A percentile compares a stretch with the other conserved stretches of the same genome.
phyloP scores from a whole-genome alignment of 2,113 vertebrate species.

The Salvelinus sp. region DNA sequence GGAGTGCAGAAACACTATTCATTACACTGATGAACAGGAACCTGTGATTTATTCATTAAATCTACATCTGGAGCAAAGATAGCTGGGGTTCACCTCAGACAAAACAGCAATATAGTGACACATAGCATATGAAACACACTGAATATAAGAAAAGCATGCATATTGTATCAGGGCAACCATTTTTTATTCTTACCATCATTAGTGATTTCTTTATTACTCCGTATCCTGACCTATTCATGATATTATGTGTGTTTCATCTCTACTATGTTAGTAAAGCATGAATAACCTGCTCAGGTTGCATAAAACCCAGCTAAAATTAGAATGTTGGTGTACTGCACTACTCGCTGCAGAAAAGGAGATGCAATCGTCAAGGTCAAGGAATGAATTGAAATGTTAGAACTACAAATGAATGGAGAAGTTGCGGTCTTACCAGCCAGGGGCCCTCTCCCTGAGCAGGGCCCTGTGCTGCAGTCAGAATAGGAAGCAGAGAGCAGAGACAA shows the following conservation, averaged over 20 bases:
- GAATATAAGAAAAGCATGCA: not conserved
- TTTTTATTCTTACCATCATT: not conserved
- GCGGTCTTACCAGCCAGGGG: not conserved
- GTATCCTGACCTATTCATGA: not conserved
- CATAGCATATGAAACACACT: not conserved
- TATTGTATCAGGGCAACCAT: not conserved
- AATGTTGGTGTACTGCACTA: not conserved
- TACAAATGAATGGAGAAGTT: constrained; percentile 11
- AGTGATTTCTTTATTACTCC: not conserved
- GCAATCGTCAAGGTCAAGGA: constrained; percentile 16
- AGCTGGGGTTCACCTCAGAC: not conserved
- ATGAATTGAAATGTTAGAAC: not conserved
- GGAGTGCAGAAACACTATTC: not conserved
- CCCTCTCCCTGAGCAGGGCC: constrained; percentile 17
- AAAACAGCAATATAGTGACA: not conserved
- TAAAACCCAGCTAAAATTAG: not conserved
- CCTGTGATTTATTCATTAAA: constrained; percentile 7
- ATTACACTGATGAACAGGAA: constrained; percentile 7
- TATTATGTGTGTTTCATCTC: not conserved
- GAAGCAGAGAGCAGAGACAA: constrained; percentile 25
- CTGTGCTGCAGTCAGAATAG: constrained; percentile 5
- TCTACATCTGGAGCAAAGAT: not conserved
- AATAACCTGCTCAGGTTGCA: not conserved
- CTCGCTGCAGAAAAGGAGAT: not conserved
- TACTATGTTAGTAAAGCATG: not conserved